Percentiles rank a stretch among this genome's conserved stretches.
These are phyloP conservation scores for Myotis lucifugus DNA, from an alignment of 2,113 vertebrate genomes.

Conservation along the genomic window DNA sequence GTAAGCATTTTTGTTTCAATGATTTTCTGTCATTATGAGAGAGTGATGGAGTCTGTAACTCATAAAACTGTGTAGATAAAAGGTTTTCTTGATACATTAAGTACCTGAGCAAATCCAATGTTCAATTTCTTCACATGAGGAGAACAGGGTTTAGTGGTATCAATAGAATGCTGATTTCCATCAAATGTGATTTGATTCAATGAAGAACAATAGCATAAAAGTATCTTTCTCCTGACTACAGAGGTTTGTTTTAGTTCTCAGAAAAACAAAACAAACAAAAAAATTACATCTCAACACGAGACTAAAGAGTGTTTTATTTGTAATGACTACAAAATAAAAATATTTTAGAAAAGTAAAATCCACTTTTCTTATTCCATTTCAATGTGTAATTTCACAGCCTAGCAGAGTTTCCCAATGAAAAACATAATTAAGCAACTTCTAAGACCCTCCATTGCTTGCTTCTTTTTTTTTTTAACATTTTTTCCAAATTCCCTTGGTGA, in stretches of 20 bases:
- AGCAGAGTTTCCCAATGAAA: not conserved
- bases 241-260: not conserved
- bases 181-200: constrained; percentile 11
- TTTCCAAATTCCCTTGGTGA: not conserved
- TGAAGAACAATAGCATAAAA: not conserved
- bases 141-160: not conserved
- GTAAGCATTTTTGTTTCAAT: constrained; percentile 69
- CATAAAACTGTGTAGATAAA: constrained; percentile 56
- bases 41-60: constrained; percentile 37
- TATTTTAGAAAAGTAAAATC: not conserved
- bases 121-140: not conserved
- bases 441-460: not conserved
- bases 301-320: not conserved
- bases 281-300: not conserved
- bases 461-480: not conserved
- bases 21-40: constrained; percentile 67
- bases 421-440: not conserved
- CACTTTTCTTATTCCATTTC: not conserved
- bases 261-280: not conserved
- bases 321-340: not conserved
- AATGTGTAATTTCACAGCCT: not conserved
- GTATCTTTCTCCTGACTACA: not conserved
- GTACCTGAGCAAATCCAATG: not conserved
- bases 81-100: constrained; percentile 58
- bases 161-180: not conserved